Evolutionary conservation across 2,113 vertebrate species (phyloP), one percentile per base, ranked within the genome.

Genomic region (Lutjanus erythropterus): DNA sequence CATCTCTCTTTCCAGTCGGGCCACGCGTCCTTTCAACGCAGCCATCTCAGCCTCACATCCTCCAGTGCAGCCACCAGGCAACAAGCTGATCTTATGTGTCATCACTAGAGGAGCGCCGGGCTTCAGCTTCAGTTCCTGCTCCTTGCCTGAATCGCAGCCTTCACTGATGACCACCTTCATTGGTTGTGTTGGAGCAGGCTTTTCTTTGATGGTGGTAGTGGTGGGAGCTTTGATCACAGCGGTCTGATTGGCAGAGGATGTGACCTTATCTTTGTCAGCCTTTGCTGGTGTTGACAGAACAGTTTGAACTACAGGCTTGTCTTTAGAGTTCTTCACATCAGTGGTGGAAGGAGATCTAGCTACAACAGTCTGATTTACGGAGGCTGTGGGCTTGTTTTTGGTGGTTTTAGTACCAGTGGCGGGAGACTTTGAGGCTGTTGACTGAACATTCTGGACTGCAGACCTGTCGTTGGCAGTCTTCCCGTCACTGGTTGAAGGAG

Each of bases 61-160:
- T 1, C 91, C 94, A 0, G 69, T 71, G 69, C 95, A 96, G 19
- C 88, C 81, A 21, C 86, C 90, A 21, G 93, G 86, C 70, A 93
- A 31, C 80, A 95, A 65, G 70, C 82, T 95, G 81, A 96, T 95
- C 73, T 91, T 93, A 80, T 96, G 95, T 0, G 93, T 95, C 91
- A 95, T 90, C 47, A 95, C 92, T 46, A 96, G 68, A 11, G 95
- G 93, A 76, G 93, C 65, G 0, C 95, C 95, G 18, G 91, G 93
- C 70, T 92, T 92, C 55, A 96, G 75, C 39, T 74, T 92, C 39
- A 95, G 46, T 67, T 95, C 92, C 69, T 86, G 89, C 39, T 88
- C 93, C 50, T 72, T 77, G 67, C 61, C 71, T 0, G 78, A 77
- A 33, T 92, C 86, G 18, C 94, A 94, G 73, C 88, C 85, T 1